Evolutionary conservation across 2,888 invertebrate species (phyloP).

Genomic region (Asteroscopus sphinx): DNA sequence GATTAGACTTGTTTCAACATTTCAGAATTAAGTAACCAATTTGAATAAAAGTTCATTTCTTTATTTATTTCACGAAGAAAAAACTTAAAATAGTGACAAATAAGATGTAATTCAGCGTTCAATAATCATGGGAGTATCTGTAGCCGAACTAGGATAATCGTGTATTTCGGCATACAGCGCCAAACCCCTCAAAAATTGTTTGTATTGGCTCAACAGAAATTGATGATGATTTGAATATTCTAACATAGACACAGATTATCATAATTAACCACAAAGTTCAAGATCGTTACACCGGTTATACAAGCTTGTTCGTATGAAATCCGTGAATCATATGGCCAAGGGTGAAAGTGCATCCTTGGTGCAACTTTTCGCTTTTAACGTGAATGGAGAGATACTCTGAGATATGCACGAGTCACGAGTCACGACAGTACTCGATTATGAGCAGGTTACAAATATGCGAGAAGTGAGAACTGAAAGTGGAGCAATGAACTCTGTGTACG

Average conservation of each 20-base stretch:
- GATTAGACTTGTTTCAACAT: background rate
- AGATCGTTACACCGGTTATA: constrained; percentile 39
- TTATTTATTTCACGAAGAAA: too few species aligned
- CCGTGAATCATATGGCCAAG: constrained; percentile 50
- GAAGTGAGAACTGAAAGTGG: constrained; percentile 37
- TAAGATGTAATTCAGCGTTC: too few species aligned
- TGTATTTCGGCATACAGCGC: too few species aligned
- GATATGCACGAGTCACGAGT: too few species aligned
- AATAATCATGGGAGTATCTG: too few species aligned
- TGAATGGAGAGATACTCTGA: constrained; percentile 6
- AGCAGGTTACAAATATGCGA: constrained; percentile 39
- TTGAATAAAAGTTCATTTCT: background rate
- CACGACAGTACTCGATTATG: constrained; percentile 6
- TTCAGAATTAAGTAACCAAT: background rate
- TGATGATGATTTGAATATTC: too few species aligned
- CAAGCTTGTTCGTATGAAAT: constrained; percentile 25
- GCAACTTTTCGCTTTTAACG: constrained; percentile 45
- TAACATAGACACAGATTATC: constrained; percentile 10
- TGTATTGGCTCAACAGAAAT: too few species aligned
- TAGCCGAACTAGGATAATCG: too few species aligned
- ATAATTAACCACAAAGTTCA: constrained; percentile 38
- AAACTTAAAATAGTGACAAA: too few species aligned
- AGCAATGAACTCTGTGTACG: constrained; percentile 37
- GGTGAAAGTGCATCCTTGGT: constrained; percentile 58
- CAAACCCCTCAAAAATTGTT: too few species aligned